Evolutionary conservation across 1,140 invertebrate species (phyloP), one percentile per base, ranked within the genome.

Genomic region (Zeugodacus cucurbitae): DNA sequence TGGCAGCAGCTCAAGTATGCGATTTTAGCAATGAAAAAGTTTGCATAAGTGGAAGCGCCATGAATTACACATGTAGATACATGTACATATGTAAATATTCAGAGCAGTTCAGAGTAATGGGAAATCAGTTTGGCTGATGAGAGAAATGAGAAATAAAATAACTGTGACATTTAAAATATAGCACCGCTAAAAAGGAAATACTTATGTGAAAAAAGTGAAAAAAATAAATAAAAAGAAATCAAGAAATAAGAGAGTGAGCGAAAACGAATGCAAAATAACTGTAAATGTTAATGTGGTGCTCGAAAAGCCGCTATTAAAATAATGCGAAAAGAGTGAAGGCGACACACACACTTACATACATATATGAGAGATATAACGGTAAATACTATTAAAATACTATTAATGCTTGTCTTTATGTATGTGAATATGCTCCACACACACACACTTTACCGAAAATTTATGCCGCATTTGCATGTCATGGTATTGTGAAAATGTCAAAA

Each of bases 221-320:
- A 54, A 54, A 20, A 11, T 17, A 22, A n/a, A 62, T n/a, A 57
- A 6, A 57, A 62, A 62, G n/a, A 62, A 62, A 62, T 62, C 14
- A 54, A 54, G 48, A 17, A n/a, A n/a, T n/a, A n/a, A n/a, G n/a
- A n/a, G n/a, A n/a, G n/a, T n/a, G n/a, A n/a, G n/a, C n/a, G n/a
- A n/a, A 67, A 67, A 29, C 29, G 62, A 67, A 32, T 11, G n/a
- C 26, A 14, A 67, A 34, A 67, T 67, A 67, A 67, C 62, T 32
- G 62, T 67, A 67, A 67, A 67, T 67, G 62, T 67, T 67, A 67
- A 67, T 67, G 62, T 67, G 62, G 26, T 67, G 62, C 62, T 67
- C 29, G 62, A 67, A 67, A 67, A 67, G 67, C 34, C 67, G 67
- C 67, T 74, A 74, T 74, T 37, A 74, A 74, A 74, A 74, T 41